Conservation (phyloP, 1,140 invertebrate genomes). For the Euschistus heros region DNA sequence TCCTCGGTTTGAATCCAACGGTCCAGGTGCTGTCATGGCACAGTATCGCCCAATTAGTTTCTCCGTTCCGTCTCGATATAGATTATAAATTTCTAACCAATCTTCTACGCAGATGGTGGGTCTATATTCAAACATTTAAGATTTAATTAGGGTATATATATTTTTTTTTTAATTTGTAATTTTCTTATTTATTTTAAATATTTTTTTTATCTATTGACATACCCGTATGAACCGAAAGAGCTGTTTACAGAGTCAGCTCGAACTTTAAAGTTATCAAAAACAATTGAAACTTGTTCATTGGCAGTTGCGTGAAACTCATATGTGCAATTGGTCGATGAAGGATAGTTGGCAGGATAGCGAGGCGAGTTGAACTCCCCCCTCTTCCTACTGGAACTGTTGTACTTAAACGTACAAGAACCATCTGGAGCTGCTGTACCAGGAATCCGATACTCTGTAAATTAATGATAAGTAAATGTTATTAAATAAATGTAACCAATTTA, state of each 20-base stretch:
- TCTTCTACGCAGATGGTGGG: slow-evolving; percentile 70
- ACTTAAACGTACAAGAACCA: slow-evolving; percentile 82
- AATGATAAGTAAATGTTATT: slow-evolving; percentile 2
- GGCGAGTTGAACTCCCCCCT: slow-evolving; percentile 90
- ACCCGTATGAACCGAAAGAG: slow-evolving; percentile 47
- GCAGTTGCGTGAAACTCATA: slow-evolving; percentile 76
- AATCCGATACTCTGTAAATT: slow-evolving; percentile 69
- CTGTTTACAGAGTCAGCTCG: slow-evolving; percentile 50
- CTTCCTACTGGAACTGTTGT: slow-evolving; percentile 72
- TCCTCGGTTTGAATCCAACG: slow-evolving; percentile 74
- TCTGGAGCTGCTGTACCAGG: slow-evolving; percentile 87
- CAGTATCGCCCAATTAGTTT: slow-evolving; percentile 78
- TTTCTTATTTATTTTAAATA: background rate
- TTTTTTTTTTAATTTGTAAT: background rate
- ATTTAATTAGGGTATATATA: background rate
- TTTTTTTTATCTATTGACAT: slow-evolving; percentile 28
- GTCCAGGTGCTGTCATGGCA: slow-evolving; percentile 71
- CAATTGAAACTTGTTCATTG: slow-evolving; percentile 82
- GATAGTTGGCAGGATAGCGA: slow-evolving; percentile 90
- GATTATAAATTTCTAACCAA: slow-evolving; percentile 85
- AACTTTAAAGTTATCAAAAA: slow-evolving; percentile 88
- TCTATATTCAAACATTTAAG: background rate
- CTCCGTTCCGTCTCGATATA: slow-evolving; percentile 66
- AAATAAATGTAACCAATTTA: too few species aligned
- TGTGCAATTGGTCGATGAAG: slow-evolving; percentile 82